phyloP scores from a whole-genome alignment of 2,888 invertebrate species.

The Pteria penguin region DNA sequence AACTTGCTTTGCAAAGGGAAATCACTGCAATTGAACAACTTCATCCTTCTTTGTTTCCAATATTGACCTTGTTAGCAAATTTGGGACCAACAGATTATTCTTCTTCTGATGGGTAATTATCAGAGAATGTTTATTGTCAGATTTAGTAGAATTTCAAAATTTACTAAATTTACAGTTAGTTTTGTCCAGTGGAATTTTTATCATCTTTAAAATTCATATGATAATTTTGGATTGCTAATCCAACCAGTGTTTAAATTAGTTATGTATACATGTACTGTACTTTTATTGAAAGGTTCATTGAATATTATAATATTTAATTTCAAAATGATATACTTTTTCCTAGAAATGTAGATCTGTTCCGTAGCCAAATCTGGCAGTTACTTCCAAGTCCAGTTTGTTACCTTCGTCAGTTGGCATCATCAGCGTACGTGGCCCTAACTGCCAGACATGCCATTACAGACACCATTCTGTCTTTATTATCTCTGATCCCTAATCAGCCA shows the following conservation, averaged over 20 bases:
- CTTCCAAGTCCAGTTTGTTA: conserved; percentile 67
- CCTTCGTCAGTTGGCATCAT: conserved; percentile 71
- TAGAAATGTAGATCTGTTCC: too few relatives aligned
- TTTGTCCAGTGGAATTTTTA: too few relatives aligned
- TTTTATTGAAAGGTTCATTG: too few relatives aligned
- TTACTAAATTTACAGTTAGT: too few relatives aligned
- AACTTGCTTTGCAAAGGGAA: conserved; percentile 47
- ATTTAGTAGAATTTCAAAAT: conserved; percentile 1
- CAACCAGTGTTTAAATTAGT: too few relatives aligned
- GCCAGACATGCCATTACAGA: conserved; percentile 46
- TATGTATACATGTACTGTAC: too few relatives aligned
- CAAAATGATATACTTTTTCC: too few relatives aligned
- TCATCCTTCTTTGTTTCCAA: conserved; percentile 78
- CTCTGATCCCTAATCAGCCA: conserved; percentile 8
- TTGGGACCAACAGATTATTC: conserved; percentile 74
- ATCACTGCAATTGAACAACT: conserved; percentile 53
- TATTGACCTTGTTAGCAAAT: conserved; percentile 79
- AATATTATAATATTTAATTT: too few relatives aligned
- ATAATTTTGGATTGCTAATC: too few relatives aligned
- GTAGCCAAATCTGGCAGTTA: conserved; percentile 45
- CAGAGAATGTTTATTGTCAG: not conserved
- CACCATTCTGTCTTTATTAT: conserved; percentile 44
- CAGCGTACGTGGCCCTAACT: conserved; percentile 67
- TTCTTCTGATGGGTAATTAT: too few relatives aligned
- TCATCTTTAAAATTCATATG: too few relatives aligned